Base-by-base conservation (phyloP, 2,888 invertebrate species). In the Drosophila subsilvestris region DNA sequence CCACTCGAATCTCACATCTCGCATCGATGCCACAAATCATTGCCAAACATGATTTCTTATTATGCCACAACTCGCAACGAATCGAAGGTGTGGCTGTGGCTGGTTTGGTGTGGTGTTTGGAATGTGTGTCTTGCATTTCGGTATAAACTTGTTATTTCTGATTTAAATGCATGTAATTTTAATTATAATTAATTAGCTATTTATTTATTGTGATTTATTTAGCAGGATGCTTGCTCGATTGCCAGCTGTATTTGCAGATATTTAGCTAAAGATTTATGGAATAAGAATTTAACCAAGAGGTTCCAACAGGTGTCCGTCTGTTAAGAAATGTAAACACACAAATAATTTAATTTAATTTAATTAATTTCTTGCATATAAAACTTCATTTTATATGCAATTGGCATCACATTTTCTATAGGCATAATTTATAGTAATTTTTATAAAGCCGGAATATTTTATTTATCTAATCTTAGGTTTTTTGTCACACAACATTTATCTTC, bases 1-100 rank as follows among this genome's bases (percentile, higher is more conserved):
- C 25, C 6, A 25, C 9, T 17, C 50, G 29, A 29, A 51, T 37
- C 37, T 37, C n/a, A 6, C 14, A 14, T 12, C 32, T 37, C 2
- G 17, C 60, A 20, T 51, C 59, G 69, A 60, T 82, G 87, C 79
- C 88, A 85, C 88, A 88, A 85, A 79, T 85, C 88, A 88, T 79
- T 82, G 86, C 57, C 80, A 77, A 85, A 72, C 82, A 77, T 85
- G 79, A 73, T 68, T 80, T 86, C 83, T 81, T 75, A 80, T 71
- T 78, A 70, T 74, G 63, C 68, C 43, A 56, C 37, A 6, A 14
- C 37, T 14, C 10, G 10, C 3, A 10, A 0, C 29, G 14, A 14
- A 12, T 56, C 37, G 7, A 63, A 73, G 70, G 70, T 72, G 72
- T 65, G 74, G 72, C 50, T 59, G 25, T 49, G 20, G 12, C 37